Percentiles rank a stretch among this genome's conserved stretches.
Conservation (phyloP, 1,140 invertebrate species). For the Vollenhovia emeryi region DNA sequence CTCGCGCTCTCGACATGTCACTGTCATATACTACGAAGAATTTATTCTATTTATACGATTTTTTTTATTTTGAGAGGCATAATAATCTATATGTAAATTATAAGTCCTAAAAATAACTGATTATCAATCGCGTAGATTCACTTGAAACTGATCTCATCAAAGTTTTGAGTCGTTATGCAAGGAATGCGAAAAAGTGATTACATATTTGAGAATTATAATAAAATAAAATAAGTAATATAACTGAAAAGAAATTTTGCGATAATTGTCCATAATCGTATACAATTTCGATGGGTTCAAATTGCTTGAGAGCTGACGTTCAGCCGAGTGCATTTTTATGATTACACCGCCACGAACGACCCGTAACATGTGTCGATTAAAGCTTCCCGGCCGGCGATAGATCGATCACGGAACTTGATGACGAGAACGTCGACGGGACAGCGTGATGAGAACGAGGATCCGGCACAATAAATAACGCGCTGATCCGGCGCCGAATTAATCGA, state of each 20-base stretch:
- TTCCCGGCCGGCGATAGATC: constrained; percentile 49
- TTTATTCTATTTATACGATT: background rate
- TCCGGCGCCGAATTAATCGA: constrained; percentile 67
- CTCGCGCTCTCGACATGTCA: background rate
- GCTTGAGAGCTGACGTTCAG: background rate
- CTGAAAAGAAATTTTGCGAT: background rate
- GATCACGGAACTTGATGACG: constrained; percentile 64
- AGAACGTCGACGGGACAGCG: constrained; percentile 67
- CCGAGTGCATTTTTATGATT: background rate
- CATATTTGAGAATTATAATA: background rate
- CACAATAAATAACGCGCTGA: constrained; percentile 47
- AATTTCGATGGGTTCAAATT: background rate
- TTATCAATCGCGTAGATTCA: background rate
- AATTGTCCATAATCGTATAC: background rate
- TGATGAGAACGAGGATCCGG: constrained; percentile 44
- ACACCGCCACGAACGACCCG: background rate
- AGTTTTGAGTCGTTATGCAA: background rate
- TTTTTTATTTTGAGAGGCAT: background rate
- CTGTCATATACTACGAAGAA: background rate
- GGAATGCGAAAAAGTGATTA: background rate
- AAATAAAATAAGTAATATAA: background rate
- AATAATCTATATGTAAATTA: background rate
- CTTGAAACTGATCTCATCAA: background rate
- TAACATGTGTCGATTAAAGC: constrained; percentile 43
- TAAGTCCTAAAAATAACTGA: background rate